These are phyloP conservation scores for Lordiphosa andalusiaca DNA, from an alignment of 2,888 invertebrate species.

Conservation along the genomic window DNA sequence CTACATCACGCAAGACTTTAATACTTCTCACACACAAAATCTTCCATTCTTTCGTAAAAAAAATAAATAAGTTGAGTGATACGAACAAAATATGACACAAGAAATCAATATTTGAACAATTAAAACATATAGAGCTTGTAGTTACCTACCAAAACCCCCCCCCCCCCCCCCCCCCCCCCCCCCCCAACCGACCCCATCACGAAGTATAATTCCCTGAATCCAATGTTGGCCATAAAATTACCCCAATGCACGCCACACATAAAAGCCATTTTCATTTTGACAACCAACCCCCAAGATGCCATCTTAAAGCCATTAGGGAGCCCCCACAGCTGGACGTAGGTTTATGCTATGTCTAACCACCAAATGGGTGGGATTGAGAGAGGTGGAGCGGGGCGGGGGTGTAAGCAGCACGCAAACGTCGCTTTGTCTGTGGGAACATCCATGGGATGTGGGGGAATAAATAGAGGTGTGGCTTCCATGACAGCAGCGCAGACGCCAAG, in stretches of 20 bases:
- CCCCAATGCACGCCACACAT: constrained; percentile 64
- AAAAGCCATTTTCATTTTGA: constrained; percentile 74
- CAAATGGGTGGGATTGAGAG: constrained; percentile 7
- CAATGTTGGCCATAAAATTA: constrained; percentile 53
- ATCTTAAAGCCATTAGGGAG: constrained; percentile 31
- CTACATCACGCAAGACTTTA: constrained; percentile 22
- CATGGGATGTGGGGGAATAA: constrained; percentile 28
- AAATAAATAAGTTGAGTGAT: constrained; percentile 29
- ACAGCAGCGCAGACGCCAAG: constrained; percentile 65
- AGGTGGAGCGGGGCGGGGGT: constrained; percentile 11
- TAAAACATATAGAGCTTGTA: constrained; percentile 31
- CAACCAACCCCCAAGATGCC: constrained; percentile 23
- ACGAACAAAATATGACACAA: constrained; percentile 26
- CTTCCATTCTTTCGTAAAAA: constrained; percentile 7
- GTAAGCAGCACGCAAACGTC: constrained; percentile 39
- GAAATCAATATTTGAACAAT: constrained; percentile 61
- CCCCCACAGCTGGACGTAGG: constrained; percentile 28
- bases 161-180: not conserved
- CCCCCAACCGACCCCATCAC: no score
- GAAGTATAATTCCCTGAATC: constrained; percentile 59
- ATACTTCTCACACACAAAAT: constrained; percentile 8
- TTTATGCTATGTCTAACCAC: constrained; percentile 25
- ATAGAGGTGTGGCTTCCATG: constrained; percentile 69
- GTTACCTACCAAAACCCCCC: constrained; percentile 4
- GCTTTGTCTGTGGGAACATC: constrained; percentile 14